A percentile compares a stretch with the other conserved stretches of the same genome.
Evolutionary conservation across 2,888 invertebrate species (phyloP).

Genomic region (Epiblema foenella): DNA sequence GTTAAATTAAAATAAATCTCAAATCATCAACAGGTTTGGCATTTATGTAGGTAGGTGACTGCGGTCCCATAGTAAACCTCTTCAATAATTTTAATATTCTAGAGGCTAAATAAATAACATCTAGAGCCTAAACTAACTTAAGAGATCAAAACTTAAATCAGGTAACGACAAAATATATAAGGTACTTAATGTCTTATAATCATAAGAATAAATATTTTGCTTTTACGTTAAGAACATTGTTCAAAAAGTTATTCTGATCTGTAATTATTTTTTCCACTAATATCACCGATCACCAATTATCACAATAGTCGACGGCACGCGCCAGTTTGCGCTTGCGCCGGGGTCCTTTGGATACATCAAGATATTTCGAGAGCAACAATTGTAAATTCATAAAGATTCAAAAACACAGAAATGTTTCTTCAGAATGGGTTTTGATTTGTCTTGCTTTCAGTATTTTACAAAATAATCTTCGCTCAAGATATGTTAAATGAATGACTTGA

Average conservation of each 20-base stretch:
- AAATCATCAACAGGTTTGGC: slow-evolving; percentile 79
- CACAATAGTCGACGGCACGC: slow-evolving; percentile 54
- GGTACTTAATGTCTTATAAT: slow-evolving; percentile 41
- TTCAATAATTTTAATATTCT: slow-evolving; percentile 62
- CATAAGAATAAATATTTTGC: slow-evolving; percentile 41
- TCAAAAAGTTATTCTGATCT: slow-evolving; percentile 38
- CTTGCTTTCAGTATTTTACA: neutral
- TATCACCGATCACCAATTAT: slow-evolving; percentile 71
- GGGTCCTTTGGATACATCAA: slow-evolving; percentile 9
- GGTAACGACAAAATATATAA: slow-evolving; percentile 68
- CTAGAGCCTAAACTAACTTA: slow-evolving; percentile 69
- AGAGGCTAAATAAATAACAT: slow-evolving; percentile 66
- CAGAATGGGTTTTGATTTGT: neutral
- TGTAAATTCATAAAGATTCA: slow-evolving; percentile 7
- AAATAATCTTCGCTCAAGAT: neutral
- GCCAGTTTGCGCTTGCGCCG: neutral
- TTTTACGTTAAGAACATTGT: slow-evolving; percentile 36
- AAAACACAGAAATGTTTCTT: neutral
- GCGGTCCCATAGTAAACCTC: slow-evolving; percentile 58
- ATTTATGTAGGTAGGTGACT: slow-evolving; percentile 49
- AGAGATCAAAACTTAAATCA: slow-evolving; percentile 83
- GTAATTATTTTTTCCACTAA: slow-evolving; percentile 58
- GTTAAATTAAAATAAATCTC: slow-evolving; percentile 70
- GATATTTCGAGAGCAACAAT: slow-evolving; percentile 11
- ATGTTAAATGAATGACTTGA: neutral